Evolutionary conservation across 2,888 invertebrate species (phyloP), one percentile per base, ranked within the genome.

Genomic region (Tipula unca): DNA sequence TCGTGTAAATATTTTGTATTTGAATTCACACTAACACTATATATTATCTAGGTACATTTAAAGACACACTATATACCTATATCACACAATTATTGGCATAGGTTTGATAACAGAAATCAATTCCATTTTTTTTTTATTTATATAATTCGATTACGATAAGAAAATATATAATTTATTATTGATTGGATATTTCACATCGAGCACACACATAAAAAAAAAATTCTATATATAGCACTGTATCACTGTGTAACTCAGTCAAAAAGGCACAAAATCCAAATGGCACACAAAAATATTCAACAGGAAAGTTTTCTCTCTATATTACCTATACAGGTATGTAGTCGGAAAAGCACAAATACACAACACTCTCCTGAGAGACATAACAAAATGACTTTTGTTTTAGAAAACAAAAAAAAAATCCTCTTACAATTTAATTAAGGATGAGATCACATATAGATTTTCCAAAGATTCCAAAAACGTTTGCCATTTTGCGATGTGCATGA

Each of bases 91-190:
- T n/a, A n/a, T 82, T 82, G 14, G 25, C 84, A 84, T 83, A 85
- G 36, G 39, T 39, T 86, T 36, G 54, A 82, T 48, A n/a, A 82
- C n/a, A 86, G 25, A 69, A 69, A 25, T 25, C 5, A 84, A 85
- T 14, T 54, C 29, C 42, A 83, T 25, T 29, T 85, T 84, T 83
- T 85, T 87, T 86, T 85, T 48, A 3, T 29, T 32, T 42, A 17
- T 29, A 85, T 25, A 29, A 48, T n/a, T 48, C 17, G 29, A 85
- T 14, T 20, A 85, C 4, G 69, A 85, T 32, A 29, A 35, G 35
- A 69, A 29, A 69, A 25, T 54, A 17, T 54, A 54, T 54, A 54
- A 54, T 25, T 69, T 69, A 69, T 69, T 69, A 69, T 69, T 69
- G 69, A 69, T 69, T 48, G 5, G 17, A 48, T 48, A 5, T 48